Base-by-base conservation (phyloP, 1,140 invertebrate species). In the Ptiloglossa arizonensis region DNA sequence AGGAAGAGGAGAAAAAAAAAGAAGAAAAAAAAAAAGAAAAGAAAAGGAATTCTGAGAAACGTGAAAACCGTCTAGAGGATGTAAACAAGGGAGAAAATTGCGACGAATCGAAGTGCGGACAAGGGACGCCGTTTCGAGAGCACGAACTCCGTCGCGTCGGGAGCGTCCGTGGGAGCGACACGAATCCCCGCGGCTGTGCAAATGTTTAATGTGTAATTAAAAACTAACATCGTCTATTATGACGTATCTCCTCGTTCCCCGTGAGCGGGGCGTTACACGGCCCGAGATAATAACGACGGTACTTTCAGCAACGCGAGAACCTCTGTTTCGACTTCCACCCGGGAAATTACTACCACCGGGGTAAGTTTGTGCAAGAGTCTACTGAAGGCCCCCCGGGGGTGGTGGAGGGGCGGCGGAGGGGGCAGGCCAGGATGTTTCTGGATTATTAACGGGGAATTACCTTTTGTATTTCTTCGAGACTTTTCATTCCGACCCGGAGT, bases 171-270 rank as follows among this genome's bases (percentile, higher is more conserved):
- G 74, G 24, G 46, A 70, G 19, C 29, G 48, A 70, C 56, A 35
- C 17, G 75, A 63, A 52, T 70, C 38, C 27, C 38, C 46, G 19
- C 44, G 64, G 56, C 70, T 79, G 48, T 41, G 60, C 59, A 79
- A 83, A 82, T 67, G 59, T 78, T 82, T 74, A 82, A 79, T 69
- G 81, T 70, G 60, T 83, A 83, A 80, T 84, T 83, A 83, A 80
- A 83, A 80, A 80, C 71, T 68, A 80, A 79, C 70, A 75, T 71
- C 24, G 59, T 67, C 67, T 67, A 70, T 80, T 56, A 63, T 32
- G 32, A 64, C 35, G 44, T 54, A 62, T 57, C 29, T 69, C n/a
- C 56, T 38, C 44, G 66, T 59, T 41, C n/a, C 66, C 22, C 19
- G 29, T 1, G 38, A 54, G 24, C 46, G 24, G 29, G 24, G 3